A percentile compares a stretch with the other conserved stretches of the same genome.
phyloP scores from a whole-genome alignment of 1,140 invertebrate species.

The Oryzaephilus surinamensis region DNA sequence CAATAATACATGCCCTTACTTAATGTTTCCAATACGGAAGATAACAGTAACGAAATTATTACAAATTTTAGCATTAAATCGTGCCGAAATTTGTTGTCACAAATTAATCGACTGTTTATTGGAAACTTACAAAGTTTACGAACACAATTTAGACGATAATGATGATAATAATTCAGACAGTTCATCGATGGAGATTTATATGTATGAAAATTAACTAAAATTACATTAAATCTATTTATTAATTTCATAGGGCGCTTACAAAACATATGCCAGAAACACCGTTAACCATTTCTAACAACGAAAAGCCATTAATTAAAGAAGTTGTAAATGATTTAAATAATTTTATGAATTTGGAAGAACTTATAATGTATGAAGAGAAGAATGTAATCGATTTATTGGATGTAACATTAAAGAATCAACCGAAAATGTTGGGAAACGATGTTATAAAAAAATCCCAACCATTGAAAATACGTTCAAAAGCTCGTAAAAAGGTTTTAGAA shows the following conservation, averaged over 20 bases:
- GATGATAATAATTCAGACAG: conserved; percentile 35
- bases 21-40: conserved; percentile 42
- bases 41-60: conserved; percentile 44
- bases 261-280: conserved; percentile 31
- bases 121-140: conserved; percentile 31
- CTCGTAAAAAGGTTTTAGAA: conserved; percentile 39
- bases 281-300: conserved; percentile 24
- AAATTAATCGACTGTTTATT: conserved; percentile 42
- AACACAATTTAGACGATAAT: conserved; percentile 33
- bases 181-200: conserved; percentile 45
- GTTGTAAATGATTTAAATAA: conserved; percentile 16
- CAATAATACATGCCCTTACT: conserved; percentile 46
- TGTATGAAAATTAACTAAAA: conserved; percentile 26
- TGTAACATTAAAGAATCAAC: conserved; percentile 33
- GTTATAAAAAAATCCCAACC: conserved; percentile 30
- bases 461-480: conserved; percentile 37
- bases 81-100: conserved; percentile 41
- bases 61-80: conserved; percentile 40
- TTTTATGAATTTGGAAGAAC: conserved; percentile 36
- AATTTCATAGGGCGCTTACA: conserved; percentile 31
- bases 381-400: conserved; percentile 36
- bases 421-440: conserved; percentile 35
- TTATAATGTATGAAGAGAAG: conserved; percentile 38
- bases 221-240: not conserved
- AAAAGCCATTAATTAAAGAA: conserved; percentile 12